Evolutionary conservation across 2,113 vertebrate species (phyloP).

Genomic region (Lanius collurio): DNA sequence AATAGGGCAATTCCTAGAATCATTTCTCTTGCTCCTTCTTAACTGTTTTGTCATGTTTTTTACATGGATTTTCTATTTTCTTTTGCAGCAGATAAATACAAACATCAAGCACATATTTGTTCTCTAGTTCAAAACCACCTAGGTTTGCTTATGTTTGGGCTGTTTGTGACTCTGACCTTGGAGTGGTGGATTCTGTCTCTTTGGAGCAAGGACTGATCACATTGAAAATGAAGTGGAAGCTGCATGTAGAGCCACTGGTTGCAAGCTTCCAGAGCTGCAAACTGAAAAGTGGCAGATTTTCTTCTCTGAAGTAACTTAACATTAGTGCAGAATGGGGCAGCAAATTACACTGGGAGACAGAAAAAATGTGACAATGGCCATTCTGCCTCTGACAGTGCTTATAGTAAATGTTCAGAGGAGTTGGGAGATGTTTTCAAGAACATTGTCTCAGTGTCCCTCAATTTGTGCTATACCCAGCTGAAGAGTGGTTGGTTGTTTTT

Average conservation of each 20-base stretch:
- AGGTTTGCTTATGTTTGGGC: not conserved
- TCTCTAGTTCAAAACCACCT: not conserved
- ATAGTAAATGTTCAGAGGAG: not conserved
- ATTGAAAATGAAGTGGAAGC: not conserved
- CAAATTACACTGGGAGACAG: not conserved
- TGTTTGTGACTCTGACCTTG: not conserved
- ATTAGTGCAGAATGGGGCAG: not conserved
- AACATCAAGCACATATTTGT: not conserved
- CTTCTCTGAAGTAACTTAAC: not conserved
- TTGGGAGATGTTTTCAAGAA: not conserved
- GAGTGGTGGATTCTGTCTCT: not conserved
- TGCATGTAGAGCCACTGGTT: not conserved
- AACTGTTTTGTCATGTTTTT: not conserved
- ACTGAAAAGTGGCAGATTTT: not conserved
- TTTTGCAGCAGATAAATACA: not conserved
- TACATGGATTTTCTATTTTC: not conserved
- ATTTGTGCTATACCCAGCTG: not conserved
- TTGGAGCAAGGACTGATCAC: not conserved
- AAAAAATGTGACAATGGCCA: not conserved
- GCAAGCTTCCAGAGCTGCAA: not conserved
- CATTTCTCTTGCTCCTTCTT: not conserved
- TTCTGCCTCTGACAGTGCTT: not conserved
- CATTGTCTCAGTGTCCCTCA: not conserved
- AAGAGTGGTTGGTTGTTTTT: not conserved
- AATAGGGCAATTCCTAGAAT: not conserved